Evolutionary conservation across 2,113 vertebrate species (phyloP).

Genomic region (Psettodes erumei): DNA sequence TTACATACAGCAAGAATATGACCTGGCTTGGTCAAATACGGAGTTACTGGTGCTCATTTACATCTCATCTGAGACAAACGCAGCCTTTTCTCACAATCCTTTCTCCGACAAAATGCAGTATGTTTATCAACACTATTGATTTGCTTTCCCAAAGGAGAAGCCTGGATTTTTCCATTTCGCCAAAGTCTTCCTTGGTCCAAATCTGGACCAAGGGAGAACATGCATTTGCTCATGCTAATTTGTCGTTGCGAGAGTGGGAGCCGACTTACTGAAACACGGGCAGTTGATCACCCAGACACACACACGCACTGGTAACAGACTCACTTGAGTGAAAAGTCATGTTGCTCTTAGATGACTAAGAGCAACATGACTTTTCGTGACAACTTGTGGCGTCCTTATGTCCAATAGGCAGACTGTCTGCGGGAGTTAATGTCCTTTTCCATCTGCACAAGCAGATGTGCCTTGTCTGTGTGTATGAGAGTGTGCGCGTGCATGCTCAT

Average conservation of each 20-base stretch:
- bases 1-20: constrained; percentile 6
- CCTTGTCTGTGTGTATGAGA: constrained; percentile 12
- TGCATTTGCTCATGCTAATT: not conserved
- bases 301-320: not conserved
- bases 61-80: not conserved
- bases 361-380: constrained; percentile 38
- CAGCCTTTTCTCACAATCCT: not conserved
- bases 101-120: not conserved
- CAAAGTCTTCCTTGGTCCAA: not conserved
- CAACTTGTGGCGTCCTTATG: constrained; percentile 54
- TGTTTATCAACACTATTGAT: not conserved
- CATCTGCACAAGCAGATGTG: constrained; percentile 45
- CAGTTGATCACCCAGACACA: constrained; percentile 10
- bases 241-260: not conserved
- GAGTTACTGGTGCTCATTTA: not conserved
- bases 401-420: constrained; percentile 24
- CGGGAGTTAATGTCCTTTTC: constrained; percentile 35
- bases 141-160: not conserved
- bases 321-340: too few species aligned
- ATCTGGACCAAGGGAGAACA: not conserved
- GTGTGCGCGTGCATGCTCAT: not conserved
- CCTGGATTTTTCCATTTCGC: not conserved
- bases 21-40: constrained; percentile 14
- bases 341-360: constrained; percentile 35
- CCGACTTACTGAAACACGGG: not conserved